Percentiles rank a stretch among this genome's conserved stretches.
Conservation (phyloP, 2,797 vertebrate species). For the Benthosema pterotum region DNA sequence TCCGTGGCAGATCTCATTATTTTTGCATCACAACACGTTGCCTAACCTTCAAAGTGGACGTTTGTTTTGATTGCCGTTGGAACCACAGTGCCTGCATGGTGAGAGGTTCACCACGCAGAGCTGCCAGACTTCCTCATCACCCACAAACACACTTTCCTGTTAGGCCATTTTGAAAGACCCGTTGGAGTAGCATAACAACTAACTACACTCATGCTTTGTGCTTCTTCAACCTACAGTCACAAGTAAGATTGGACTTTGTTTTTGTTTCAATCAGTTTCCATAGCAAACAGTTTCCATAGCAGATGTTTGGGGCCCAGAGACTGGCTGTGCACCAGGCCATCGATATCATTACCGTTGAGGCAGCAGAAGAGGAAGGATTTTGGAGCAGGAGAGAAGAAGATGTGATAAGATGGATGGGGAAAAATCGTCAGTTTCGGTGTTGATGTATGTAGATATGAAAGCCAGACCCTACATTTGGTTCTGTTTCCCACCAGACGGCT, state of each 20-base stretch:
- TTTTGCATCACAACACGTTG: no score
- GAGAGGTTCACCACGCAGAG: no score
- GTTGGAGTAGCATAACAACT: no score
- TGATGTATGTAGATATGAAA: slow-evolving; percentile 22
- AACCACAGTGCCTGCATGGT: no score
- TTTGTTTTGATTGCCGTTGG: no score
- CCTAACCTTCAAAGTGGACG: no score
- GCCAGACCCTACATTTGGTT: slow-evolving; percentile 27
- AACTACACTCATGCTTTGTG: no score
- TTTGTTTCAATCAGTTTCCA: slow-evolving; percentile 35
- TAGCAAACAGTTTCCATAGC: slow-evolving; percentile 41
- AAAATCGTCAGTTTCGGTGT: slow-evolving; percentile 21
- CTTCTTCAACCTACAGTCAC: no score
- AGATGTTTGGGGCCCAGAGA: slow-evolving; percentile 32
- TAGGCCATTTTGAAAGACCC: no score
- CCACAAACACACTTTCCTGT: no score
- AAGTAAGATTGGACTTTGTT: slow-evolving; percentile 13
- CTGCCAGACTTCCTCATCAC: no score
- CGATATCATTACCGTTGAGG: slow-evolving; percentile 8
- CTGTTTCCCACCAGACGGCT: slow-evolving; percentile 26
- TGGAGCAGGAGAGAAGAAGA: slow-evolving; percentile 1
- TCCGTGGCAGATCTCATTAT: no score
- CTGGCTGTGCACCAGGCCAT: slow-evolving; percentile 12
- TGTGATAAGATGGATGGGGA: slow-evolving; percentile 5
- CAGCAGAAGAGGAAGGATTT: not conserved